Conservation (phyloP, 2,113 vertebrate genomes). For the Petaurus breviceps region DNA sequence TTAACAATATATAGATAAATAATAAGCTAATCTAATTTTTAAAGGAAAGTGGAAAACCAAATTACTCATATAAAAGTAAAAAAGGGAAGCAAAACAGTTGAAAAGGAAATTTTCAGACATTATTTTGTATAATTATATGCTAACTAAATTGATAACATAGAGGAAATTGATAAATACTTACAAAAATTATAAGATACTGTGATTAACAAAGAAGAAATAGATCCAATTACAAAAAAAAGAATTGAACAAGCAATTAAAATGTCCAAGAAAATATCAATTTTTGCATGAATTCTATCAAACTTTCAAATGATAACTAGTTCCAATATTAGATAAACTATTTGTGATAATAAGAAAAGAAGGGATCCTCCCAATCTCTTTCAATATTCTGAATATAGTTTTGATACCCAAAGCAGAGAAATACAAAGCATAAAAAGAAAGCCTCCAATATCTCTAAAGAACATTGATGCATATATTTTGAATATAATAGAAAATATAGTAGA, state of each 20-base stretch:
- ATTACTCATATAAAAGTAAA: not conserved
- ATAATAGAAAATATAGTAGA: not conserved
- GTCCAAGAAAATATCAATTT: not conserved
- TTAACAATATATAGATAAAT: not conserved
- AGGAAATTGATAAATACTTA: not conserved
- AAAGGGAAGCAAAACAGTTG: not conserved
- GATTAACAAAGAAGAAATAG: not conserved
- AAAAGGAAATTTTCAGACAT: not conserved
- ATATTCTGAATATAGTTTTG: not conserved
- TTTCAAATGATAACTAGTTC: not conserved
- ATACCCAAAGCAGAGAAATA: not conserved
- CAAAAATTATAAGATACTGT: not conserved
- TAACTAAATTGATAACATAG: not conserved
- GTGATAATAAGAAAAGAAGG: not conserved
- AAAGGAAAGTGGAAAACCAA: not conserved
- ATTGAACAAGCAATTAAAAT: not conserved
- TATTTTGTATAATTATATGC: not conserved
- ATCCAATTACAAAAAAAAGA: not conserved
- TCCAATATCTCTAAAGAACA: not conserved
- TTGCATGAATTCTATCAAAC: not conserved
- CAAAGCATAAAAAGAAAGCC: not conserved
- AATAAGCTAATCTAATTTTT: not conserved
- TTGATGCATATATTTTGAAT: not conserved
- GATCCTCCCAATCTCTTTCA: not conserved
- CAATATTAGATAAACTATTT: not conserved